Evolutionary conservation across 1,140 invertebrate species (phyloP).

Genomic region (Trichomalopsis sarcophagae): DNA sequence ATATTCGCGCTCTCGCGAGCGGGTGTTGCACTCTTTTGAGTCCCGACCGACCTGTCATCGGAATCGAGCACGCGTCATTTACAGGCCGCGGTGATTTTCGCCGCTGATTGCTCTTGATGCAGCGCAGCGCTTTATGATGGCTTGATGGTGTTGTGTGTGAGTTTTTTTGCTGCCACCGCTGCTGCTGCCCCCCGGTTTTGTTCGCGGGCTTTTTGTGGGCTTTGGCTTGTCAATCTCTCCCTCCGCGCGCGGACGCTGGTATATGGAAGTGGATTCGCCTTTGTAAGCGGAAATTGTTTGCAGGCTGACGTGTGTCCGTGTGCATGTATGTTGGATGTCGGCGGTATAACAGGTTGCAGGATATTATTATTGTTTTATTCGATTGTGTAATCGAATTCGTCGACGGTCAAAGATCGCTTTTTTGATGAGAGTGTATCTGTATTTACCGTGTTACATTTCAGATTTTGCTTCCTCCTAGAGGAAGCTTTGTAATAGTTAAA

Average conservation of each 20-base stretch:
- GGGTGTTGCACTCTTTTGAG: not conserved
- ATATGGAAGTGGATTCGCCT: not conserved
- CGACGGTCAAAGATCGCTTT: not conserved
- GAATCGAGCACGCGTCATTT: constrained; percentile 14
- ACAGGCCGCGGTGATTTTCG: not conserved
- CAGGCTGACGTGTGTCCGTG: no score
- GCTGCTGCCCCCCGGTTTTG: not conserved
- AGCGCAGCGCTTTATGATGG: not conserved
- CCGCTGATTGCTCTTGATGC: constrained; percentile 11
- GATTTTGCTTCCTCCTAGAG: no score
- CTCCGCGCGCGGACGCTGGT: no score
- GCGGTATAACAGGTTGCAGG: not conserved
- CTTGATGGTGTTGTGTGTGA: not conserved
- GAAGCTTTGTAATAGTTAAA: no score
- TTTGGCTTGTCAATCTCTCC: not conserved
- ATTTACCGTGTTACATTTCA: no score
- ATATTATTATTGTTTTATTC: not conserved
- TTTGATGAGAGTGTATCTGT: no score
- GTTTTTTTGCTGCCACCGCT: not conserved
- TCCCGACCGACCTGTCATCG: not conserved
- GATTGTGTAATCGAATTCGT: not conserved
- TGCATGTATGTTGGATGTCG: no score
- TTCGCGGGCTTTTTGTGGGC: no score
- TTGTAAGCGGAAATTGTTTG: not conserved
- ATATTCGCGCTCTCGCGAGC: not conserved